These are phyloP conservation scores for Lomographa bimaculata DNA, from an alignment of 2,888 invertebrate genomes.

Conservation along the genomic window DNA sequence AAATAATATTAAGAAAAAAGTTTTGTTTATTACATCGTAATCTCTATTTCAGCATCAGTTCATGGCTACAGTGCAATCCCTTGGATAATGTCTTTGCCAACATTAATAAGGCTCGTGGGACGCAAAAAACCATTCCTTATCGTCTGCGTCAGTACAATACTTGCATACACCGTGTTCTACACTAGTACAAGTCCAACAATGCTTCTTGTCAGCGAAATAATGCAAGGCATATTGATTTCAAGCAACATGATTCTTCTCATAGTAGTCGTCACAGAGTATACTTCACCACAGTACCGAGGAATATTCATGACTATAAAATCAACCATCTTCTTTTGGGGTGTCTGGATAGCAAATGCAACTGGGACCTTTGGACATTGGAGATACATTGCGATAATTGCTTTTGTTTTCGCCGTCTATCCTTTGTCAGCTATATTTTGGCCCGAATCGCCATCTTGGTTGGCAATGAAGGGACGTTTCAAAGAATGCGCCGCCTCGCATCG, in stretches of 20 bases:
- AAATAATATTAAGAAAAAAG: too few species aligned
- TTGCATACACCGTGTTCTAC: constrained; percentile 35
- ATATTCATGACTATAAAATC: constrained; percentile 39
- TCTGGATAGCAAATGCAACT: constrained; percentile 43
- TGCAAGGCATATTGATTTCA: constrained; percentile 25
- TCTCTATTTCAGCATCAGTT: constrained; percentile 21
- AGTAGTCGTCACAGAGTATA: constrained; percentile 39
- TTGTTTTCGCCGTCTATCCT: constrained; percentile 30
- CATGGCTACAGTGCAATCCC: constrained; percentile 35
- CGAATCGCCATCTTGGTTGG: constrained; percentile 41
- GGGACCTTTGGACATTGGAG: constrained; percentile 37
- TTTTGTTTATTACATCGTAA: background rate
- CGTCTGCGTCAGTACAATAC: constrained; percentile 26
- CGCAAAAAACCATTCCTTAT: constrained; percentile 33
- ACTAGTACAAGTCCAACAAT: constrained; percentile 33
- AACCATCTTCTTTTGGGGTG: constrained; percentile 37
- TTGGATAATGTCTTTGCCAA: constrained; percentile 30
- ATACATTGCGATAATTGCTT: constrained; percentile 35
- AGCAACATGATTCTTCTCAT: constrained; percentile 25
- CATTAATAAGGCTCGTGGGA: constrained; percentile 24
- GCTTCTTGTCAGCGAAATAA: constrained; percentile 40
- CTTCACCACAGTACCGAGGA: constrained; percentile 39
- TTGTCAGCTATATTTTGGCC: constrained; percentile 32
- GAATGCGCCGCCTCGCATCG: constrained; percentile 36
- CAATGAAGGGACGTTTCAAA: constrained; percentile 38